Evolutionary conservation across 2,113 vertebrate species (phyloP), one percentile per base, ranked within the genome.

Genomic region (Psophia crepitans): DNA sequence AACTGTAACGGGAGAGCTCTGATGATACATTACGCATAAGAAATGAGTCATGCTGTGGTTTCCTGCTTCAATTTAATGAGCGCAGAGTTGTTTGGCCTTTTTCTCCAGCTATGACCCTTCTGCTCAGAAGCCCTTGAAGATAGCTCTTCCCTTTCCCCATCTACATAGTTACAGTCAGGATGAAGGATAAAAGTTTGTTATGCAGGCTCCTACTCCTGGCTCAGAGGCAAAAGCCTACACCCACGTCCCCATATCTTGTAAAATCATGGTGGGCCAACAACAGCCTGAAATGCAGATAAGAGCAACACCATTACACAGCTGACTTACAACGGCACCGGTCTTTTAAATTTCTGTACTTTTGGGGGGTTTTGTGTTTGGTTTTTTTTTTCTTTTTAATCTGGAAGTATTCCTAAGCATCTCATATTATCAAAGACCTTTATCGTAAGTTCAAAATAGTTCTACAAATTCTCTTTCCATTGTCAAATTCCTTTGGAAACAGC

Each of bases 31-130:
- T 93, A 64, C 35, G 0, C 80, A 75, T 76, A 66, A 96, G 54
- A 77, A 96, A 96, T 97, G 87, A 97, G 85, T 97, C 96, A 97
- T 64, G 54, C 84, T 94, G 94, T 0, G 54, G 95, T 97, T 97
- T 97, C 84, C 96, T 97, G 97, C 88, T 90, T 88, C 54, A 76
- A 54, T 84, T 96, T 89, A 91, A 75, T 92, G 77, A 97, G 74
- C 58, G 49, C 88, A 95, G 64, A 73, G 66, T 77, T 94, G 69
- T 88, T 94, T 91, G 90, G 80, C 89, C 81, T 93, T 96, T 92
- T 91, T 76, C 89, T 93, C 61, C 57, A 61, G 64, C 86, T 73
- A 53, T 96, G 89, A 96, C 89, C 93, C 91, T 86, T 84, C 74
- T 77, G 71, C 84, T 92, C 94, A 92, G 65, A 74, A 70, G 76